Evolutionary conservation across 2,888 invertebrate species (phyloP), one percentile per base, ranked within the genome.

Genomic region (Ennomos erosarius): DNA sequence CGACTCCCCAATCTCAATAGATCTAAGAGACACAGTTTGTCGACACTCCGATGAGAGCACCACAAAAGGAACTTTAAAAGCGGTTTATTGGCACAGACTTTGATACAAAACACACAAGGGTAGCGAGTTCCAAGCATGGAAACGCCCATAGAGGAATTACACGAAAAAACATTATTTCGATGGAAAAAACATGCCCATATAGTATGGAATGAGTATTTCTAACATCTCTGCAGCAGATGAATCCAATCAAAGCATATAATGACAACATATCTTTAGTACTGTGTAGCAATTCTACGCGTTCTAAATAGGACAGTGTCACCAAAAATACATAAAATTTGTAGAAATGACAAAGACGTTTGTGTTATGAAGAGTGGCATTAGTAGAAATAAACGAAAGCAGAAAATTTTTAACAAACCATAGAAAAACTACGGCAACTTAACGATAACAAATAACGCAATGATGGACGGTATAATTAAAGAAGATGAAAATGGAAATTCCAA

Each of bases 171-270:
- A n/a, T n/a, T n/a, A n/a, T n/a, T n/a, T n/a, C n/a, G n/a, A n/a
- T n/a, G n/a, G n/a, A n/a, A n/a, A n/a, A n/a, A n/a, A n/a, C n/a
- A n/a, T n/a, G n/a, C n/a, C n/a, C n/a, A n/a, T n/a, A n/a, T n/a
- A 16, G 16, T 16, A 16, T 16, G 16, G 16, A 16, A 52, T 26
- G 37, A 33, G 44, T 43, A 44, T 65, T 70, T 69, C 0, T 26
- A 26, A 26, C 26, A 26, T 26, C 26, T 26, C 26, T 26, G 26
- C 26, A 26, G 2, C 26, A 26, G 26, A 26, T 26, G 26, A 4
- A 26, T 26, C 26, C 2, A 26, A 77, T 70, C 62, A 54, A 62
- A 71, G 71, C 62, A 71, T 69, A 78, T 72, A 59, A 67, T 58
- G 52, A 62, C 53, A 64, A 69, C 58, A 68, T 55, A 65, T 69